phyloP scores from a whole-genome alignment of 2,888 invertebrate species.

The Agrotis exclamationis region DNA sequence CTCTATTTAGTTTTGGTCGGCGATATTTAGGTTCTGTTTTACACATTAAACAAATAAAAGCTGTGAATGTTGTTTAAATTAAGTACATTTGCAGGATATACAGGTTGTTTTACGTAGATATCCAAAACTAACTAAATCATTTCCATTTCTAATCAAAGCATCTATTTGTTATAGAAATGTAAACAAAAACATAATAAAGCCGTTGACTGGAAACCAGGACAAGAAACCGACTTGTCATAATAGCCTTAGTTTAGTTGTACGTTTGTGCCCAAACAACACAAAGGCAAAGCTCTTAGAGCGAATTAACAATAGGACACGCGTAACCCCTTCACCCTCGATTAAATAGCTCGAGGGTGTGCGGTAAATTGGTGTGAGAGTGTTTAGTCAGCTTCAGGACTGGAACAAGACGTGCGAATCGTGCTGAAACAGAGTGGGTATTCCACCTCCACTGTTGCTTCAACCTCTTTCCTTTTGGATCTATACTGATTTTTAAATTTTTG shows the following conservation, averaged over 20 bases:
- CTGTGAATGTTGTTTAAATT: neutral
- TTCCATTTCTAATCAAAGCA: neutral
- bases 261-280: constrained; percentile 52
- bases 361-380: constrained; percentile 73
- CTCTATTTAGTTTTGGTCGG: neutral
- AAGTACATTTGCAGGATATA: neutral
- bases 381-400: constrained; percentile 64
- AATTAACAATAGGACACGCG: constrained; percentile 67
- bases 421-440: too few relatives aligned
- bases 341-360: constrained; percentile 74
- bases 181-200: neutral
- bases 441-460: too few relatives aligned
- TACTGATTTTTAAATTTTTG: too few relatives aligned
- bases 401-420: constrained; percentile 53
- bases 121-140: neutral
- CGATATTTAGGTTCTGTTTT: constrained; percentile 17
- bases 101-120: neutral
- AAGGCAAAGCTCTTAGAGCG: constrained; percentile 42
- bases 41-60: neutral
- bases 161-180: neutral
- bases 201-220: constrained; percentile 15
- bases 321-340: constrained; percentile 72
- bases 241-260: constrained; percentile 38
- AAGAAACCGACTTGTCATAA: constrained; percentile 32
- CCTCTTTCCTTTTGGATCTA: too few relatives aligned